These are phyloP conservation scores for Myioborus miniatus DNA, from an alignment of 2,797 vertebrate genomes.

Conservation along the genomic window DNA sequence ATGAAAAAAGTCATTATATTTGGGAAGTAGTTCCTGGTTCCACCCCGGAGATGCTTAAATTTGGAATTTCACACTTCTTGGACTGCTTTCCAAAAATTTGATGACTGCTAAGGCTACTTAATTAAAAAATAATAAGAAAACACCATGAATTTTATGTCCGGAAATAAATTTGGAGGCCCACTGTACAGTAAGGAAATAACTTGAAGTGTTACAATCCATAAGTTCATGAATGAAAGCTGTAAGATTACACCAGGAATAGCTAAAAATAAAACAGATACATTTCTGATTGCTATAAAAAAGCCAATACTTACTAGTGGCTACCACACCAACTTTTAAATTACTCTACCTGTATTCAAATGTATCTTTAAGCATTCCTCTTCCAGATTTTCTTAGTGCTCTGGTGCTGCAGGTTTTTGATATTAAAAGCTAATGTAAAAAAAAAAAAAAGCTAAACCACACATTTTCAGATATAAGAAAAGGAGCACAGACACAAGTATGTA, in stretches of 20 bases:
- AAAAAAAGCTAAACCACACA: not conserved
- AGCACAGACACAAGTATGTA: not conserved
- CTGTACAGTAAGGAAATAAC: not conserved
- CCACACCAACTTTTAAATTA: not conserved
- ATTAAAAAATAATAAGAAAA: conserved; percentile 25
- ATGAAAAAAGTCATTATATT: not conserved
- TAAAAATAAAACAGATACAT: not conserved
- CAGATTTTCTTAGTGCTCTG: not conserved
- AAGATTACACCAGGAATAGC: not conserved
- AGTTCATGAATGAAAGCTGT: not conserved
- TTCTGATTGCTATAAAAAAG: not conserved
- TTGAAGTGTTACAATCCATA: not conserved
- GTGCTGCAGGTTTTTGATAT: not conserved
- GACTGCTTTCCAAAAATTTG: not conserved
- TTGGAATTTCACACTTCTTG: conserved; percentile 5
- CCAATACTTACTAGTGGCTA: not conserved
- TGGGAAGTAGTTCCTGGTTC: not conserved
- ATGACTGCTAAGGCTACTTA: not conserved
- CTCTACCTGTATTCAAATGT: not conserved
- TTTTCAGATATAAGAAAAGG: not conserved
- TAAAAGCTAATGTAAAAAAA: not conserved
- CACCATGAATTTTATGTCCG: not conserved
- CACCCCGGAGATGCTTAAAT: not conserved
- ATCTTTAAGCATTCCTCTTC: not conserved
- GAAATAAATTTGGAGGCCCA: conserved; percentile 18